Percentiles rank a stretch among this genome's conserved stretches.
Evolutionary conservation across 2,797 vertebrate species (phyloP).

Genomic region (Scolopax bukidnonensis): DNA sequence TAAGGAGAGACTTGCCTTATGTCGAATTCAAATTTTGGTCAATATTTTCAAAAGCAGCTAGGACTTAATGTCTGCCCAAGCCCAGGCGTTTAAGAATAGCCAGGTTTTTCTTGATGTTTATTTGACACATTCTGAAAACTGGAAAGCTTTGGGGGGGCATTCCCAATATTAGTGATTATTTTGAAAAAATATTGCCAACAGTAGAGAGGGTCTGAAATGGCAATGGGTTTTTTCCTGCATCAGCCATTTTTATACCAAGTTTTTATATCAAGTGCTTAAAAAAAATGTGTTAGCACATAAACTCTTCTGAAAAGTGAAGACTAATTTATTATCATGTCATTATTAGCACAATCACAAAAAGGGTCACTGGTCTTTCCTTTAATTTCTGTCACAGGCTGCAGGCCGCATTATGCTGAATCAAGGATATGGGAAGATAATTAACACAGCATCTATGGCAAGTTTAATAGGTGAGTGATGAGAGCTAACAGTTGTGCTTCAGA

Average conservation of each 20-base stretch:
- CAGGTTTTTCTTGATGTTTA: background rate
- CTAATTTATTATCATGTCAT: constrained; percentile 85
- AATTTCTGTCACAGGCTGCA: constrained; percentile 89
- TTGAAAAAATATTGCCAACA: background rate
- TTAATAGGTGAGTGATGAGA: constrained; percentile 95
- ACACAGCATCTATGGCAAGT: constrained; percentile 94
- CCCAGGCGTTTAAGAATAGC: background rate
- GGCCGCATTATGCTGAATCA: constrained; percentile 94
- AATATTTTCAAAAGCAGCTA: background rate
- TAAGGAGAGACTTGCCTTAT: background rate
- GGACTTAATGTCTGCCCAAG: background rate
- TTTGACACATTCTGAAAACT: background rate
- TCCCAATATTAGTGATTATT: background rate
- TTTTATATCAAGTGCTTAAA: constrained; percentile 71
- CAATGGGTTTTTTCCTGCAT: constrained; percentile 38
- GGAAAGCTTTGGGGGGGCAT: background rate
- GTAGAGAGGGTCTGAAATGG: background rate
- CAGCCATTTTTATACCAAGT: constrained; percentile 68
- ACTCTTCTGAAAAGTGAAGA: constrained; percentile 82
- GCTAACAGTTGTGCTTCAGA: constrained; percentile 77
- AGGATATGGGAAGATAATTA: constrained; percentile 96
- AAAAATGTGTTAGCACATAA: constrained; percentile 71
- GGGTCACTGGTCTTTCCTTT: constrained; percentile 85
- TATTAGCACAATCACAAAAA: constrained; percentile 85
- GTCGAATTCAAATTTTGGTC: background rate